These are phyloP conservation scores for Andrena dorsata DNA, from an alignment of 2,888 invertebrate species.

Conservation along the genomic window DNA sequence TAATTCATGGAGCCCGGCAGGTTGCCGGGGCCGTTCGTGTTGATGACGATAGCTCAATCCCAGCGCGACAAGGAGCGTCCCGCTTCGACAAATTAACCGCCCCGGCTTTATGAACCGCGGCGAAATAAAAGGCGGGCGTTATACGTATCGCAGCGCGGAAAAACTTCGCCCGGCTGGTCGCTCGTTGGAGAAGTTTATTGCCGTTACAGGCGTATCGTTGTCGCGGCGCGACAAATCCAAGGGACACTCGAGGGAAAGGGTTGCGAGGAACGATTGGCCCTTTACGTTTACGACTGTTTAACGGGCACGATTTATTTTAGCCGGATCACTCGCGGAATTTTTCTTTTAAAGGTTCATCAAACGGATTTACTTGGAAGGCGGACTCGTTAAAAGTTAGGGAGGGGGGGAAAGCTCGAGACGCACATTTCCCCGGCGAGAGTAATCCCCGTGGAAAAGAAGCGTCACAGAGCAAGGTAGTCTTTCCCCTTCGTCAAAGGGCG, in stretches of 20 bases:
- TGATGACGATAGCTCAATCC: slow-evolving; percentile 50
- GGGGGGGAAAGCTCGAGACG: too few relatives aligned
- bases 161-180: slow-evolving; percentile 19
- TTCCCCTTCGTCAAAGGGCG: neutral
- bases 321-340: slow-evolving; percentile 8
- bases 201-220: slow-evolving; percentile 26
- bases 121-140: slow-evolving; percentile 59
- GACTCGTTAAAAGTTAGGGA: neutral
- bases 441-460: neutral
- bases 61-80: slow-evolving; percentile 4
- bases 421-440: too few relatives aligned
- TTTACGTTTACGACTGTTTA: slow-evolving; percentile 19
- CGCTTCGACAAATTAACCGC: slow-evolving; percentile 58
- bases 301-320: neutral
- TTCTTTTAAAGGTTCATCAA: neutral
- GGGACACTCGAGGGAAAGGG: neutral
- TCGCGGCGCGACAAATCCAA: slow-evolving; percentile 20
- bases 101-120: slow-evolving; percentile 53
- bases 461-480: neutral
- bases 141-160: slow-evolving; percentile 53
- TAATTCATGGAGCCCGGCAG: too few relatives aligned
- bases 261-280: neutral
- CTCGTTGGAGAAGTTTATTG: slow-evolving; percentile 57
- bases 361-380: neutral
- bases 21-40: too few relatives aligned